Evolutionary conservation across 2,113 vertebrate species (phyloP).

Genomic region (Kobus ellipsiprymnus): DNA sequence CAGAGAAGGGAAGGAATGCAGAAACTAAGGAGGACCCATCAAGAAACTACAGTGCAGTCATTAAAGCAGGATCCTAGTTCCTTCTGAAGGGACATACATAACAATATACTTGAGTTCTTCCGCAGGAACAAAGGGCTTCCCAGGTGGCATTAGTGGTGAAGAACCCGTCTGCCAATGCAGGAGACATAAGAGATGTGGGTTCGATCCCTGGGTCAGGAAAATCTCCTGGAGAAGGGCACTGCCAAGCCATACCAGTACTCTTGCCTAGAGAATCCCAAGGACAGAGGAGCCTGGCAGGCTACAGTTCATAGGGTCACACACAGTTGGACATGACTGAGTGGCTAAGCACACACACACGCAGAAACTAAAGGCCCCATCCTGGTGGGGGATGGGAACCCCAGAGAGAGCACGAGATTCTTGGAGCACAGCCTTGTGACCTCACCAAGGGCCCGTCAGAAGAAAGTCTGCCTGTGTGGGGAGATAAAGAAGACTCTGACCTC

Average conservation of each 20-base stretch:
- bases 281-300: background rate
- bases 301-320: background rate
- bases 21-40: background rate
- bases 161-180: background rate
- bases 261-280: background rate
- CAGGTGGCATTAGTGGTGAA: background rate
- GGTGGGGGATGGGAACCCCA: background rate
- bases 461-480: background rate
- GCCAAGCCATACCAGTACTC: background rate
- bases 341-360: fast-evolving
- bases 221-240: background rate
- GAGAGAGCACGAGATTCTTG: background rate
- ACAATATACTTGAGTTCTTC: background rate
- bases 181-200: background rate
- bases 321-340: background rate
- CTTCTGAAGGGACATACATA: background rate
- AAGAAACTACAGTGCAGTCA: background rate
- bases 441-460: background rate
- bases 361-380: background rate
- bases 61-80: background rate
- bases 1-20: background rate
- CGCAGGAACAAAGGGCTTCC: background rate
- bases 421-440: background rate
- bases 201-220: background rate
- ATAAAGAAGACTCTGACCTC: background rate